phyloP scores from a whole-genome alignment of 2,113 vertebrate species.

The Alouatta palliata region DNA sequence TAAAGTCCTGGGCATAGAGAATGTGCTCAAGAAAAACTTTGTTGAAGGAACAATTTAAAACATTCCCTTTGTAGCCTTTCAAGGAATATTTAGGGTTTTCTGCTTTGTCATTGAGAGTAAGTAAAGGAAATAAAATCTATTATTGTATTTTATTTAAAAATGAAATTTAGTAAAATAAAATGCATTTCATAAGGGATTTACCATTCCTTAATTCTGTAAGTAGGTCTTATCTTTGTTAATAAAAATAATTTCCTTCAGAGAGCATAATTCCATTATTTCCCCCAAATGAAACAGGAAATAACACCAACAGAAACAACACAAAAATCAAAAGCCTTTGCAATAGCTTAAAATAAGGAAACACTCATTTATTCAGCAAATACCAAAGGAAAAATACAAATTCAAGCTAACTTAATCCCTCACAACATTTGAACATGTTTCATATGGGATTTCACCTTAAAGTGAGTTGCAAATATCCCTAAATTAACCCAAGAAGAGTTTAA shows the following conservation, averaged over 20 bases:
- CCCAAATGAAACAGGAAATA: constrained; percentile 22
- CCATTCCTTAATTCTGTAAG: neutral
- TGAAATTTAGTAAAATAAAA: constrained; percentile 28
- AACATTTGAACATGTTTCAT: neutral
- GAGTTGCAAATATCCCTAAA: constrained; percentile 1
- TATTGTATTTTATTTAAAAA: neutral
- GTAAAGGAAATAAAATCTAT: neutral
- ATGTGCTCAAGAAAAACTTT: neutral
- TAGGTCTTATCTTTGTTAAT: constrained; percentile 18
- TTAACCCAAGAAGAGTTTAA: neutral
- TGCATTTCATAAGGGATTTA: neutral
- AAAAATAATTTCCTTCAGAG: neutral
- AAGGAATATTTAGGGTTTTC: neutral
- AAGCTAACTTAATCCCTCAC: neutral
- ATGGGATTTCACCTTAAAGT: constrained; percentile 22
- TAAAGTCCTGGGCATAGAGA: neutral
- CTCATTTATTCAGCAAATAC: constrained; percentile 20
- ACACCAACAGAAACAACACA: neutral
- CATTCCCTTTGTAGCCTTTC: neutral
- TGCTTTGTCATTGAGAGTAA: neutral
- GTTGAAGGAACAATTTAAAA: neutral
- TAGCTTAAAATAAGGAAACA: constrained; percentile 45
- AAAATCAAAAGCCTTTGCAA: constrained; percentile 17
- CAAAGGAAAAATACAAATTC: constrained; percentile 38
- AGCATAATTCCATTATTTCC: neutral